Evolutionary conservation across 1,140 invertebrate species (phyloP).

Genomic region (Papilio dardanus): DNA sequence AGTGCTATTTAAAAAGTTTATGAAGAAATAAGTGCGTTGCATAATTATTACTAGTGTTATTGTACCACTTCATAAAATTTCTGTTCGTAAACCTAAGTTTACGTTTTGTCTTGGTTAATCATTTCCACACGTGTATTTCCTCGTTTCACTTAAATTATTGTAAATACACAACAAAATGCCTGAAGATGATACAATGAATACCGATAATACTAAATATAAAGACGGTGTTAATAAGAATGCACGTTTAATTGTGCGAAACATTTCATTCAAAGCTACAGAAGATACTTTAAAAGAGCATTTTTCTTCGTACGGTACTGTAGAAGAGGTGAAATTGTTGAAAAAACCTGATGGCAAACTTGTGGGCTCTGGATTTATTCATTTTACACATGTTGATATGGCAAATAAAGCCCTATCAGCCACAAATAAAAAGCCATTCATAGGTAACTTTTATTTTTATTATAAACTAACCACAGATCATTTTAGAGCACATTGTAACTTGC

Average conservation of each 20-base stretch:
- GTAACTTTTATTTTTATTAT: constrained; percentile 42
- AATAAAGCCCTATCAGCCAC: constrained; percentile 84
- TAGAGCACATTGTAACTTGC: no score
- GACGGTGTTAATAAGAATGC: constrained; percentile 58
- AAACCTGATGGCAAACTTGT: constrained; percentile 86
- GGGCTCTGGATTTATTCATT: constrained; percentile 89
- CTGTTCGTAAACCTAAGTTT: neutral
- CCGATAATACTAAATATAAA: constrained; percentile 52
- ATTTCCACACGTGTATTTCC: constrained; percentile 41
- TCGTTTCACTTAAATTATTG: constrained; percentile 19
- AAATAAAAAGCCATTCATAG: constrained; percentile 70
- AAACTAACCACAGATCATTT: neutral
- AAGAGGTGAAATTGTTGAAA: constrained; percentile 85
- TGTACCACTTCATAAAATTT: neutral
- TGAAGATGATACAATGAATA: constrained; percentile 44
- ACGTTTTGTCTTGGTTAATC: neutral
- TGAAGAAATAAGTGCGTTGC: no score
- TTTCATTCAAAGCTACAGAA: constrained; percentile 84
- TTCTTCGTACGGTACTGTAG: constrained; percentile 84
- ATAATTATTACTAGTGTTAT: neutral
- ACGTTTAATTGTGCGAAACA: constrained; percentile 70
- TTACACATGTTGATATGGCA: constrained; percentile 83
- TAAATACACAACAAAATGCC: constrained; percentile 44
- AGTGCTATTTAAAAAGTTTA: no score
- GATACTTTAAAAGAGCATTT: constrained; percentile 84